Base-by-base conservation (phyloP, 2,888 invertebrate genomes). In the Agrilus cyanescens region DNA sequence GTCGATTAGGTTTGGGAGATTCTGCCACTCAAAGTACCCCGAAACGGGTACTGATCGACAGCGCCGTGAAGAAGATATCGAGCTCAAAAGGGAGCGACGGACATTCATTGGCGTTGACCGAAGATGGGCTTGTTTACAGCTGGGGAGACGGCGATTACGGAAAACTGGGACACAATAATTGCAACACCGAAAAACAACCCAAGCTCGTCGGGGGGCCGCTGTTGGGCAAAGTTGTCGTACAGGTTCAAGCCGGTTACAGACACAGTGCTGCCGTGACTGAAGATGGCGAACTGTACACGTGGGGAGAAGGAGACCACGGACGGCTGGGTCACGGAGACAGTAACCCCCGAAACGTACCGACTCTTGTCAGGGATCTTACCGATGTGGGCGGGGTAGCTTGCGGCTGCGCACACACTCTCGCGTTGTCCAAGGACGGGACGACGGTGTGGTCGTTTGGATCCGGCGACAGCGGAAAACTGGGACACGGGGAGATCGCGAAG, bases 131-230 rank as follows among this genome's bases (percentile, higher is more conserved):
- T 38, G 70, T 75, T 6, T 75, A 69, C 57, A 71, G 71, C 41
- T 76, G 75, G 75, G 75, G 75, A 4, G 74, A 75, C 55, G 74
- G 76, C 30, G 76, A 74, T 53, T 73, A 73, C 55, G 74, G 74
- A 10, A 74, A 74, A 60, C 55, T 74, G 31, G 75, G 74, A 0
- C 73, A 74, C 53, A 73, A 72, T 8, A 71, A 70, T 50, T 68
- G 68, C 41, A 58, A 66, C 10, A 73, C 73, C 1, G 70, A 72
- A 46, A 72, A 73, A 53, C 67, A 68, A 52, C 74, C 74, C 0
- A 75, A 74, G 54, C 58, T 72, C 13, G 69, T 78, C 13, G 61
- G 59, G 29, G 72, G 70, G 1, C 67, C 69, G 1, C 63, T 66
- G 47, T 47, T 57, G 20, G 69, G 68, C 16, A 70, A 72, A 57